Evolutionary conservation across 2,888 invertebrate genomes (phyloP), one percentile per base, ranked within the genome.

Genomic region (Andrena chrysosceles): DNA sequence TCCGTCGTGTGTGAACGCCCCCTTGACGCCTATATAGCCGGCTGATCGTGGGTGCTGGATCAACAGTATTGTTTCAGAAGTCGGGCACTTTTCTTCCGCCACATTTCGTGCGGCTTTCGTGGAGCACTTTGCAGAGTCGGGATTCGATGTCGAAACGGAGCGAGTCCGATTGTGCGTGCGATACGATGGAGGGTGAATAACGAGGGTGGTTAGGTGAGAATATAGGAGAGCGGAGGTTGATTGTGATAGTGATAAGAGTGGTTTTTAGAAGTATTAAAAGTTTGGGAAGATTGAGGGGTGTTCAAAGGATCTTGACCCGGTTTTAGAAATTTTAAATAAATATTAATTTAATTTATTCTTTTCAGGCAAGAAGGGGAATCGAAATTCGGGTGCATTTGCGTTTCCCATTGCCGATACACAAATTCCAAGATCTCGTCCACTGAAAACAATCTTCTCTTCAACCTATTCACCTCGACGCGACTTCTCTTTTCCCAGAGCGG

Each of bases 1-100:
- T 93, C 91, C 86, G 85, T 90, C 87, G 89, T 89, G 91, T 92
- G 92, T 90, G 92, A 93, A 93, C 85, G 81, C 85, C 89, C 86
- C 83, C 81, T 78, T 79, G 81, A 86, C 90, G 90, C 90, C 90
- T 93, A 93, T 93, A 93, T 91, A 93, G 91, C 75, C 81, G 77
- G 85, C 85, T 85, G 87, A 83, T 83, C 75, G 62, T 42, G 69
- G 82, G 68, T 78, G 79, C 80, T 88, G 73, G 85, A 87, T 89
- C 74, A 87, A 77, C 92, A 93, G 93, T 93, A 90, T 89, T 87
- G 84, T 87, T 88, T 75, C 73, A 76, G 87, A 89, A 75, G 80
- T 77, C 85, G 84, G 13, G 33, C 77, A 68, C 16, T 31, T 68
- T 76, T 49, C 76, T 69, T 67, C 63, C 2, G 2, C 31, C 1